Evolutionary conservation across 2,888 invertebrate genomes (phyloP).

Genomic region (Synergus japonicus): DNA sequence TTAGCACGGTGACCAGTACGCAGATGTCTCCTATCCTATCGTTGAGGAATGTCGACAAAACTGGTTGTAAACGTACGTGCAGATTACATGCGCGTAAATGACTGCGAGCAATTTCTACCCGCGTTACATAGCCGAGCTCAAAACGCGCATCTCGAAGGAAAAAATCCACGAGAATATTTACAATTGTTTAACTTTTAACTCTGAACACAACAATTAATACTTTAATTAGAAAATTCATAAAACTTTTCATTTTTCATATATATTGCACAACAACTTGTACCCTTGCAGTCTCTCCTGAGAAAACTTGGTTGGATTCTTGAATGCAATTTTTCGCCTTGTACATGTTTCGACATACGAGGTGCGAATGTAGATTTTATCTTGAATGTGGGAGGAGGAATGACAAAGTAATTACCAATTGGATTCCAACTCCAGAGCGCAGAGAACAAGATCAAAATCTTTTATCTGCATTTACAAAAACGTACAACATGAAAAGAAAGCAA

Average conservation of each 20-base stretch:
- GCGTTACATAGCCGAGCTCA: not conserved
- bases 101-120: conserved; percentile 18
- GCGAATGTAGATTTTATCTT: conserved; percentile 7
- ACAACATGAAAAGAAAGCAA: not conserved
- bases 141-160: not conserved
- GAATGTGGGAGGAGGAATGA: conserved; percentile 7
- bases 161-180: not conserved
- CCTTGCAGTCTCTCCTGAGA: not conserved
- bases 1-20: conserved; percentile 12
- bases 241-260: not conserved
- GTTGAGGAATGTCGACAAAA: conserved; percentile 27
- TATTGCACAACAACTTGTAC: not conserved
- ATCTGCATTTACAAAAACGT: conserved; percentile 7
- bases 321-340: not conserved
- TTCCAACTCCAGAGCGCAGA: not conserved
- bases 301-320: not conserved
- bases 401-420: conserved; percentile 7
- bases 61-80: conserved; percentile 26
- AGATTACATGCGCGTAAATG: conserved; percentile 17
- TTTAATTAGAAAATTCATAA: not conserved
- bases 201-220: no score
- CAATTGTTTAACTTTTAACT: no score
- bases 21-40: conserved; percentile 33
- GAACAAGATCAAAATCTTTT: conserved; percentile 1
- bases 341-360: not conserved